A percentile compares a stretch with the other conserved stretches of the same genome.
Conservation (phyloP, 2,113 vertebrate species). For the Caranx melampygus region DNA sequence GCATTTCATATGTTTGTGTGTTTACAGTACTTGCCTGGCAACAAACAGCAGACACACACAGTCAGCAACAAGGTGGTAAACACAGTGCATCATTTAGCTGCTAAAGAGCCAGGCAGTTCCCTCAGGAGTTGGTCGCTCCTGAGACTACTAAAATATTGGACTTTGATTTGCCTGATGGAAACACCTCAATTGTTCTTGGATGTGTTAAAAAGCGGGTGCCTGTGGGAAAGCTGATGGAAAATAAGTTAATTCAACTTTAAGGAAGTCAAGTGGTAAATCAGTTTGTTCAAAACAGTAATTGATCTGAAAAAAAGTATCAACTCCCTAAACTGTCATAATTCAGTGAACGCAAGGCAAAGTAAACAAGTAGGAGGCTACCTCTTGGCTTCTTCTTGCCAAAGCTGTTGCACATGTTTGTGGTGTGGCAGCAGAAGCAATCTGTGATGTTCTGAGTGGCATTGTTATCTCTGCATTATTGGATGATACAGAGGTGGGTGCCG, state of each 20-base stretch:
- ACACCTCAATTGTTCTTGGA: not conserved
- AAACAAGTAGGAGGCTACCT: not conserved
- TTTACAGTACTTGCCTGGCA: not conserved
- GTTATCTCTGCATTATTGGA: constrained; percentile 49
- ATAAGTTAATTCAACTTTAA: not conserved
- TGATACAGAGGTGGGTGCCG: constrained; percentile 24
- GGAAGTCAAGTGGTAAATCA: too few species aligned
- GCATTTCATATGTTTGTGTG: not conserved
- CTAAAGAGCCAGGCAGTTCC: too few species aligned
- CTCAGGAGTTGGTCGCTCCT: too few species aligned
- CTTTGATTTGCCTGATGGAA: not conserved
- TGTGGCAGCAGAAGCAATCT: constrained; percentile 47
- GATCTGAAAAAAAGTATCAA: not conserved
- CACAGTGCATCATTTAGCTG: not conserved
- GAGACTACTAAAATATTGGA: too few species aligned
- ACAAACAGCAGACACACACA: not conserved
- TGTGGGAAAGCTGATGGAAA: not conserved
- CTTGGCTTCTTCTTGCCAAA: not conserved
- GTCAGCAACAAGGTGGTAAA: not conserved
- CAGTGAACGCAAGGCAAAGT: not conserved
- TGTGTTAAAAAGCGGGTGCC: not conserved
- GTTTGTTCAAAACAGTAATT: not conserved
- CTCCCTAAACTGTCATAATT: not conserved
- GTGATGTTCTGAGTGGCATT: constrained; percentile 2
- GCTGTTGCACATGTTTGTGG: not conserved